Evolutionary conservation across 92 coral and sea anemone species (phyloP).

Genomic region (Anthopleura xanthogrammica): DNA sequence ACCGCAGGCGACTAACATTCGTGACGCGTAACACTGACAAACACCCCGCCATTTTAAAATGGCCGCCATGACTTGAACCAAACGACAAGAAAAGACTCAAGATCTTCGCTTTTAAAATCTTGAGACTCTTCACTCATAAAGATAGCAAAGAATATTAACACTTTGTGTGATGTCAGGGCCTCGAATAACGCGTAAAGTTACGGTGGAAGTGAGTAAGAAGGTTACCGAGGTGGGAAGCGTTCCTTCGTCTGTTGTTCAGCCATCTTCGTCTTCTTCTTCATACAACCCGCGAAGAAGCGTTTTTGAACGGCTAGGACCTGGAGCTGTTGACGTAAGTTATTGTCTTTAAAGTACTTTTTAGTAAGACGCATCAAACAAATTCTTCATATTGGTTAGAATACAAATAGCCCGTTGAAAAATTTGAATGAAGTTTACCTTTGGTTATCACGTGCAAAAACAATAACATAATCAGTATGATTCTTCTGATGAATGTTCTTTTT

Average conservation of each 20-base stretch:
- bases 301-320: conserved; percentile 97
- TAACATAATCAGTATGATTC: not conserved
- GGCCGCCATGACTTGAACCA: not conserved
- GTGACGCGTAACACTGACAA: conserved; percentile 9
- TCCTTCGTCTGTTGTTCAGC: conserved; percentile 46
- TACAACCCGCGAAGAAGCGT: conserved; percentile 78
- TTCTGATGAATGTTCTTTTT: not conserved
- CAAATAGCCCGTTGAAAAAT: not conserved
- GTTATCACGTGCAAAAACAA: not conserved
- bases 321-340: conserved; percentile 80
- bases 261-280: conserved; percentile 39
- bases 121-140: not conserved
- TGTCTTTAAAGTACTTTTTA: not conserved
- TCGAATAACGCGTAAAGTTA: conserved; percentile 91
- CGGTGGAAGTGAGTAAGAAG: conserved; percentile 94
- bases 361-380: not conserved
- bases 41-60: conserved; percentile 31
- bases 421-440: too few species aligned
- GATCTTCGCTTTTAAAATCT: not conserved
- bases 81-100: not conserved
- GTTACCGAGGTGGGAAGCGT: conserved; percentile 58
- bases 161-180: conserved; percentile 82
- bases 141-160: not conserved
- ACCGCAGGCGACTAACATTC: conserved; percentile 18
- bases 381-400: not conserved